Percentiles rank a stretch among this genome's conserved stretches.
These are phyloP conservation scores for Trichonephila inaurata DNA, from an alignment of 1,140 invertebrate genomes.

Conservation along the genomic window DNA sequence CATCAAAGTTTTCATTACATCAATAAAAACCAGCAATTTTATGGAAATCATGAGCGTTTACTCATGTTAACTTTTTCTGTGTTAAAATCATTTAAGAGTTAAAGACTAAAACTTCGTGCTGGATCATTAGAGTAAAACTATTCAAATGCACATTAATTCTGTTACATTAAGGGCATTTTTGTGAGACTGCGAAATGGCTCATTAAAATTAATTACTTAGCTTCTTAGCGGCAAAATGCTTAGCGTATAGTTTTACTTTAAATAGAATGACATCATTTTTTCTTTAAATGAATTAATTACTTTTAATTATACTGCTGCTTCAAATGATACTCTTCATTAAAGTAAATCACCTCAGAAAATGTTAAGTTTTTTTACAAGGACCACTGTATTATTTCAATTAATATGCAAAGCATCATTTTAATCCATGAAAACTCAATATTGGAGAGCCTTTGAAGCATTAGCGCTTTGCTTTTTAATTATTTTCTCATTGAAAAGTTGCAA, in stretches of 20 bases:
- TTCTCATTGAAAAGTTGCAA: not conserved
- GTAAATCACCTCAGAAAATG: slow-evolving; percentile 14
- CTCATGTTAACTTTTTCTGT: too few species aligned
- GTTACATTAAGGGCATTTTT: not conserved
- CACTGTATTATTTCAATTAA: not conserved
- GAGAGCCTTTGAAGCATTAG: not conserved
- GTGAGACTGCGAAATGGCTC: not conserved
- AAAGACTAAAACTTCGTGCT: too few species aligned
- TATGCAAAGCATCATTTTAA: slow-evolving; percentile 1
- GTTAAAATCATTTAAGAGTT: too few species aligned
- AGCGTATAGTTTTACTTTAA: not conserved
- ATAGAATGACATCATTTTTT: not conserved
- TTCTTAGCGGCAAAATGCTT: not conserved
- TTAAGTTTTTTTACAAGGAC: not conserved
- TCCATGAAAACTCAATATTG: slow-evolving; percentile 23
- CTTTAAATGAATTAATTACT: slow-evolving; percentile 38
- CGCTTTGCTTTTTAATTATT: not conserved
- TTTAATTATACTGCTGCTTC: slow-evolving; percentile 32
- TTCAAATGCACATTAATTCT: not conserved
- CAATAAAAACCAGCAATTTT: too few species aligned
- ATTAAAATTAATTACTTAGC: slow-evolving; percentile 15
- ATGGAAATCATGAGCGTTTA: too few species aligned
- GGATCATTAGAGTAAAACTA: too few species aligned
- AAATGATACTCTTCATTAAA: slow-evolving; percentile 23
- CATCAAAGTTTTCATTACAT: too few species aligned